A percentile compares a stretch with the other conserved stretches of the same genome.
Evolutionary conservation across 1,140 invertebrate species (phyloP).

Genomic region (Microplitis demolitor): DNA sequence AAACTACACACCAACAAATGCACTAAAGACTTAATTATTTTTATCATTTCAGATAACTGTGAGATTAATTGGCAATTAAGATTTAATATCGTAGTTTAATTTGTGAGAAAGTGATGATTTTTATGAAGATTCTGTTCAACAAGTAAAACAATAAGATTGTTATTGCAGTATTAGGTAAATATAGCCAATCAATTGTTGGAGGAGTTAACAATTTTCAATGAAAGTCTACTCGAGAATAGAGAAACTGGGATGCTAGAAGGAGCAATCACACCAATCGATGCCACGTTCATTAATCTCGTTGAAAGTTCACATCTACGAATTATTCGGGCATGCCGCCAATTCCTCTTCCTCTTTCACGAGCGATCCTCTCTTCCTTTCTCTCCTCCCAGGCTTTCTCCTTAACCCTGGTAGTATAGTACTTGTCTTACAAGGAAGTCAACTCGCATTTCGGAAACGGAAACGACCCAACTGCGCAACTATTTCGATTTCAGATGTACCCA

Average conservation of each 20-base stretch:
- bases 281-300: constrained; percentile 37
- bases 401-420: not conserved
- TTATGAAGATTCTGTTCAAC: no score
- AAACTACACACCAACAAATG: not conserved
- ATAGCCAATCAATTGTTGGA: constrained; percentile 6
- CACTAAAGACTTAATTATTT: no score
- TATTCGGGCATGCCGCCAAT: constrained; percentile 35
- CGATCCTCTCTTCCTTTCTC: no score
- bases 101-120: not conserved
- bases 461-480: constrained; percentile 35
- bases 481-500: constrained; percentile 37
- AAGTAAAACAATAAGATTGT: not conserved
- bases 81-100: not conserved
- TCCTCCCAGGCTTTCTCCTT: no score
- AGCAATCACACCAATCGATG: constrained; percentile 30
- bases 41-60: no score
- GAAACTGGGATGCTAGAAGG: not conserved
- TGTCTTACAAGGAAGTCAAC: constrained; percentile 22
- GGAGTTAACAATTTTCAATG: not conserved
- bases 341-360: constrained; percentile 13
- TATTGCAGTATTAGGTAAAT: constrained; percentile 1
- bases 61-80: no score
- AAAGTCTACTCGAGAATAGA: not conserved
- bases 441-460: constrained; percentile 22
- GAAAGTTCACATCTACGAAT: constrained; percentile 37